Base-by-base conservation (phyloP, 2,888 invertebrate species). In the Caenorhabditis sp. region DNA sequence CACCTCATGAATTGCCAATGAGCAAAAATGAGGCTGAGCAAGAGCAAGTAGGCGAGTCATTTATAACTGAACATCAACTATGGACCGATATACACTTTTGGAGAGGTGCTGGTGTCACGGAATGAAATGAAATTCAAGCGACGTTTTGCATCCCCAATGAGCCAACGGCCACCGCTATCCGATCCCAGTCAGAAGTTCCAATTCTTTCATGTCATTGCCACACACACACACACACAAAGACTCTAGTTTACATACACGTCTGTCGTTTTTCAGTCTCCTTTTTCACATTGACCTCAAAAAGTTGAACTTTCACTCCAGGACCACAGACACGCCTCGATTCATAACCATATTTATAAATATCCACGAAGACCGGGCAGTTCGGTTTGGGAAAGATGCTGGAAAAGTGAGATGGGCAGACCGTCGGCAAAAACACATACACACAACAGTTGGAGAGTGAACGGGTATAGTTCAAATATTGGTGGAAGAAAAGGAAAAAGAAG, bases 391-490 rank as follows among this genome's bases (percentile, higher is more conserved):
- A 20, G 32, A 55, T 20, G 37, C 51, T 53, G 60, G 26, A 26
- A 61, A n/a, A 40, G 56, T 32, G 58, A 62, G 65, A 55, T 55
- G 47, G 40, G 71, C 32, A 60, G 26, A 65, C 11, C 32, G 61
- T 9, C 44, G 20, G 13, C 47, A 56, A 69, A 78, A 56, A 78
- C 35, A 70, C 22, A 65, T 47, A 78, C 78, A 79, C 69, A 78
- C 69, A 78, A 78, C 78, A 70, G 69, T 78, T 58, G 78, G 58
- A 70, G 71, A 79, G 60, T 79, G 79, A 79, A 79, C 71, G 71
- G 78, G 79, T 79, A 79, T 79, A 79, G 79, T 79, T 79, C 79
- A 79, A 79, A 79, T 79, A 79, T 79, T 79, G 79, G 67, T 44
- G 51, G 24, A 60, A 67, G 24, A 58, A 72, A 35, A 37, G 9